Base-by-base conservation (phyloP, 2,888 invertebrate species). In the Heteropelma amictum region DNA sequence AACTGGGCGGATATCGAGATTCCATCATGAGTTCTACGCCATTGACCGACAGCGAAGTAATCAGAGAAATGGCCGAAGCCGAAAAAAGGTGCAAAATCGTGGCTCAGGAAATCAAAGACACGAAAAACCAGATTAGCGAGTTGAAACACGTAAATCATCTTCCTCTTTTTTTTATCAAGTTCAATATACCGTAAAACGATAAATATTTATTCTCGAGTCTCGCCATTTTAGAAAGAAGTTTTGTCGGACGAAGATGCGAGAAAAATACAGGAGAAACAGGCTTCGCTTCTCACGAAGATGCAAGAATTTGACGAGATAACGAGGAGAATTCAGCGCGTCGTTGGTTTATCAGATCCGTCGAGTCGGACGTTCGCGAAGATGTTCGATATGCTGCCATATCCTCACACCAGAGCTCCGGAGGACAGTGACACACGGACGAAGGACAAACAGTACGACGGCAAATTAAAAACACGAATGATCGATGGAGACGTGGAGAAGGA, bases 221-320 rank as follows among this genome's bases (percentile, higher is more conserved):
- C 6, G 12, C 26, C 7, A 54, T 67, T 53, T 7, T 80, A 93
- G 92, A 93, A 93, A 89, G 82, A 91, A 2, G 89, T 90, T 60
- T 88, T 93, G 81, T 92, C 92, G 0, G 92, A 92, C 47, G 89
- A 89, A 0, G 93, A 94, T 80, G 90, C 92, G 0, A 88, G 88
- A 65, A 90, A 91, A 77, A 85, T 93, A 7, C 91, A 92, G 28
- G 90, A 91, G 35, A 91, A 92, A 56, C 93, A 93, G 78, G 90
- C 90, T 23, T 85, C 91, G 68, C 87, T 94, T 0, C 91, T 92
- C 60, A 89, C 90, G 2, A 93, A 93, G 82, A 91, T 93, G 90
- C 90, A 90, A 17, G 90, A 93, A 40, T 92, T 93, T 73, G 93
- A 93, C 77, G 89, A 90, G 14, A 91, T 93, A 72, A 93, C 93